Evolutionary conservation across 1,140 invertebrate species (phyloP).

Genomic region (Drosophila bifasciata): DNA sequence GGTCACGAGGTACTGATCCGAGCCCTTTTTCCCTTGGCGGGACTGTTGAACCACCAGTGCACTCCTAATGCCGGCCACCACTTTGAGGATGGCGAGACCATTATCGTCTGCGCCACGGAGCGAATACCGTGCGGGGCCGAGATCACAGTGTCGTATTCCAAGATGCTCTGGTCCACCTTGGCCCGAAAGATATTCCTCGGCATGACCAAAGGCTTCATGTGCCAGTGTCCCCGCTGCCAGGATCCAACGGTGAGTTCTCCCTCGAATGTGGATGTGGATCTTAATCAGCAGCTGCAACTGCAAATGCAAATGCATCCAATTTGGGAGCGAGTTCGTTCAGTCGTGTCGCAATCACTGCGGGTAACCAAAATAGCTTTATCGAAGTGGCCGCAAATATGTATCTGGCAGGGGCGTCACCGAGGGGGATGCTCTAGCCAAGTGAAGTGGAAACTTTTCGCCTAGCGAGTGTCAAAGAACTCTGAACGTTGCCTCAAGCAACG

Average conservation of each 20-base stretch:
- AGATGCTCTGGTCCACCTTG: conserved; percentile 89
- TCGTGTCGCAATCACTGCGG: conserved; percentile 41
- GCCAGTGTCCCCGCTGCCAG: conserved; percentile 88
- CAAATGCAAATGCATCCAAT: neutral
- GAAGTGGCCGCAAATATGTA: conserved; percentile 15
- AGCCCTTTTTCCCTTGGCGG: conserved; percentile 89
- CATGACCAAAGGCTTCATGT: conserved; percentile 90
- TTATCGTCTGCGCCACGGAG: conserved; percentile 87
- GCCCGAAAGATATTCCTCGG: conserved; percentile 87
- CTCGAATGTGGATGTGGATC: neutral
- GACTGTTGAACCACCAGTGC: conserved; percentile 91
- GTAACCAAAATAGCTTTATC: conserved; percentile 47
- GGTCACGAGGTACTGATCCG: conserved; percentile 86
- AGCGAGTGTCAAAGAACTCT: neutral
- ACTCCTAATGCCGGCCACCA: conserved; percentile 89
- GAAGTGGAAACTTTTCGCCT: too few relatives aligned
- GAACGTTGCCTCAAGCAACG: too few relatives aligned
- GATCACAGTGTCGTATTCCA: conserved; percentile 90
- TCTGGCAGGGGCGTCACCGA: conserved; percentile 1
- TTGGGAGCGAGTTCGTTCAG: neutral
- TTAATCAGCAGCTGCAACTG: neutral
- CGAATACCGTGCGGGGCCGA: conserved; percentile 88
- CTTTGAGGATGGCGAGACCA: conserved; percentile 86
- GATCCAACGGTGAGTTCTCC: conserved; percentile 87
- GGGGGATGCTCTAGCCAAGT: neutral